Evolutionary conservation across 1,140 invertebrate genomes (phyloP), one percentile per base, ranked within the genome.

Genomic region (Trissolcus basalis): DNA sequence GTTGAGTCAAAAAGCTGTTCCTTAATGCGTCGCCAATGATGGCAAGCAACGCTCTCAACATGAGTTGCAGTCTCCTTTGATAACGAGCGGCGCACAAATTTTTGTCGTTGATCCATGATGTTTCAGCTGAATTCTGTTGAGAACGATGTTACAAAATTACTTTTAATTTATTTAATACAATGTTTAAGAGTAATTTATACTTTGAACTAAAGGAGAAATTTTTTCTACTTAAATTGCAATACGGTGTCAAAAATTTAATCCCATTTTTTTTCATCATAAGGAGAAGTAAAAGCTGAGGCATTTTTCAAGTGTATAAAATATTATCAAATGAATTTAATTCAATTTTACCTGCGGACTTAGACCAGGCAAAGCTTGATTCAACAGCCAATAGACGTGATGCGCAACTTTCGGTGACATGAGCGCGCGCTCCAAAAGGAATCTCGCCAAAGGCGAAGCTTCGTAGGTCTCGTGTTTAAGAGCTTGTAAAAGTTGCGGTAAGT

Each of bases 381-480:
- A 82, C 15, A 97, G 87, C 98, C 98, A 99, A 87, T 98, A 99
- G 74, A 99, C 90, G 78, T 95, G 92, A 89, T 99, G 97, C 1
- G 97, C 96, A 60, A 99, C 94, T 65, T 96, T 90, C 0, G 97
- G 94, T 41, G 95, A 97, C 15, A 92, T 91, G 63, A 98, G 89
- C 1, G 96, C 93, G 75, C 96, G 91, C 78, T 96, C 93, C 6
- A 99, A 87, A 35, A 99, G 88, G 79, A 98, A 93, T 79, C 91
- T 90, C 0, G 96, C 93, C 36, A 98, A 88, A 0, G 95, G 91
- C 33, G 96, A 97, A 45, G 94, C 92, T 82, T 98, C 95, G 80
- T 96, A 97, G 0, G 95, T 96, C 86, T 99, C 97, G 84, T 96
- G 96, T 70, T 97, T 96, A 15, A 99, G 87, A 0, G 96, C 96